Evolutionary conservation across 2,113 vertebrate species (phyloP).

Genomic region (Collichthys lucidus): DNA sequence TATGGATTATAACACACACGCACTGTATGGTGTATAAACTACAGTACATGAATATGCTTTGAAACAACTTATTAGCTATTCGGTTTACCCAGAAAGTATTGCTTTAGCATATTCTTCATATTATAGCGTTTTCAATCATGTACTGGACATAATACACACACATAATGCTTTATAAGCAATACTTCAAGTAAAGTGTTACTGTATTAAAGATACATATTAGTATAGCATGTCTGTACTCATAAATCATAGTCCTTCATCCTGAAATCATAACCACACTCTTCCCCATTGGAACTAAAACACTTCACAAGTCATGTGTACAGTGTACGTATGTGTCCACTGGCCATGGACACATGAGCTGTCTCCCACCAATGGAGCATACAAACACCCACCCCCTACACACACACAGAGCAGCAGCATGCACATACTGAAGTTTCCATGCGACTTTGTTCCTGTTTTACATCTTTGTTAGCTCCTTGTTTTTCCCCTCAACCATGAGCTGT

Average conservation of each 20-base stretch:
- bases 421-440: slow-evolving; percentile 22
- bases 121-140: slow-evolving; percentile 29
- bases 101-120: not conserved
- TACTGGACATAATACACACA: not conserved
- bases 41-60: not conserved
- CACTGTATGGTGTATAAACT: slow-evolving; percentile 1
- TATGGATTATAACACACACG: slow-evolving; percentile 7
- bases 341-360: slow-evolving; percentile 42
- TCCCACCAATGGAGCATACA: slow-evolving; percentile 13
- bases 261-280: slow-evolving; percentile 34
- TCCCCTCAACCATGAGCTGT: slow-evolving; percentile 32
- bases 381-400: not conserved
- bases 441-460: slow-evolving; percentile 63
- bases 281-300: slow-evolving; percentile 11
- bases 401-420: slow-evolving; percentile 8
- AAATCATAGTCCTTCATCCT: slow-evolving; percentile 7
- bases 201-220: slow-evolving; percentile 19
- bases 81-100: not conserved
- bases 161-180: not conserved
- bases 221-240: slow-evolving; percentile 15
- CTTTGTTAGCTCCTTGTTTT: slow-evolving; percentile 35
- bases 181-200: slow-evolving; percentile 6
- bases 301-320: slow-evolving; percentile 36
- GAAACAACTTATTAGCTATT: slow-evolving; percentile 18
- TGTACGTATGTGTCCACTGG: slow-evolving; percentile 34